Base-by-base conservation (phyloP, 2,888 invertebrate genomes). In the Apotomis turbidana region DNA sequence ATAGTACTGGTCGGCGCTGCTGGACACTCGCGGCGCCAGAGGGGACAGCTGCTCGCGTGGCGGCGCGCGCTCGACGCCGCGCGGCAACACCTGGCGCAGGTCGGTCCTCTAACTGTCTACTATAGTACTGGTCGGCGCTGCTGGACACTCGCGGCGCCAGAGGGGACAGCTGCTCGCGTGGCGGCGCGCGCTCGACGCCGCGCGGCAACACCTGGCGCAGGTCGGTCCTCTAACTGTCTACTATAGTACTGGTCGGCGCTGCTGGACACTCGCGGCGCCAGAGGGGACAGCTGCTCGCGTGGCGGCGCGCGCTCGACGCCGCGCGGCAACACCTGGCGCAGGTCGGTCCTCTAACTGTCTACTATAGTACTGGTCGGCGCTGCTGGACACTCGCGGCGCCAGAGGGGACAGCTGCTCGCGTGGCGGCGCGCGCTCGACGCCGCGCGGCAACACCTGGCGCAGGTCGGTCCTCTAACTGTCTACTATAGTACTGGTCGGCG, bases 21-120 rank as follows among this genome's bases (percentile, higher is more conserved):
- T 15, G 46, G 27, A 52, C 98, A 98, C 92, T 96, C 97, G 87
- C 94, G 95, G 71, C 93, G 97, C 60, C 97, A 98, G 90, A 95
- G 96, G 74, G 94, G 52, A 3, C 52, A 52, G 52, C 52, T 54
- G 36, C 52, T 41, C 36, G 15, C 15, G 36, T 15, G n/a, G 52
- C 27, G n/a, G 13, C 15, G 27, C 12, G 63, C 15, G 12, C 12
- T 49, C 4, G 9, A 12, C 38, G 46, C 49, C 52, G 15, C 52
- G 44, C 52, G 51, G 52, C 36, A 12, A 5, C 27, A 46, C 63
- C 57, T n/a, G 38, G 9, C 38, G 46, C 12, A 27, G 12, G 41
- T 8, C n/a, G 5, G 52, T 5, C n/a, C 52, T 52, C n/a, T 12
- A n/a, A 15, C 15, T 15, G 15, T 15, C 15, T 15, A 15, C 15